These are phyloP conservation scores for Caenorhabditis briggsae DNA, from an alignment of 1,140 invertebrate species.

Conservation along the genomic window DNA sequence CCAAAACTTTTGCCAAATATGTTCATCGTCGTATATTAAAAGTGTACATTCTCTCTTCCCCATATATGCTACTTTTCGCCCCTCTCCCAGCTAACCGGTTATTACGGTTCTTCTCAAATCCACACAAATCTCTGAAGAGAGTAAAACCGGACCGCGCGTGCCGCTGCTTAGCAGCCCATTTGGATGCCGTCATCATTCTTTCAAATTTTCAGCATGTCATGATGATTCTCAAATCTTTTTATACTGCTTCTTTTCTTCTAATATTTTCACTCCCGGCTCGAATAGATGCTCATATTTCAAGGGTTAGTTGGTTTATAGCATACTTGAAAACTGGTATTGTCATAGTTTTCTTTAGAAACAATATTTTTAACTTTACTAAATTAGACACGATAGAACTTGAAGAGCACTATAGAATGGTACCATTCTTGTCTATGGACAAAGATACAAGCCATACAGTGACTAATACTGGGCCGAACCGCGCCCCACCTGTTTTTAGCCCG, in stretches of 20 bases:
- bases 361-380: too few species aligned
- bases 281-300: constrained; percentile 12
- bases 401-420: too few species aligned
- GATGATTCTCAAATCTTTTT: constrained; percentile 37
- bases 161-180: constrained; percentile 16
- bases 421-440: too few species aligned
- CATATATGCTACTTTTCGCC: constrained; percentile 33
- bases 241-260: neutral
- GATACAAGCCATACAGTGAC: too few species aligned
- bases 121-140: constrained; percentile 41
- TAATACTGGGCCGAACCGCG: too few species aligned
- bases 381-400: too few species aligned
- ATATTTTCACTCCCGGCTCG: neutral
- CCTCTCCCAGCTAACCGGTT: constrained; percentile 38
- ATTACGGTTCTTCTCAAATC: constrained; percentile 45
- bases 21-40: constrained; percentile 20
- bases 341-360: too few species aligned
- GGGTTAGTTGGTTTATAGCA: constrained; percentile 1
- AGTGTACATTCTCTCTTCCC: constrained; percentile 39
- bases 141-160: constrained; percentile 32
- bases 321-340: too few species aligned
- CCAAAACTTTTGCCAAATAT: constrained; percentile 51
- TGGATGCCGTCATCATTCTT: constrained; percentile 31
- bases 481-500: too few species aligned
- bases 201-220: constrained; percentile 47